phyloP scores from a whole-genome alignment of 2,113 vertebrate genomes.

The Nesogale talazaci region DNA sequence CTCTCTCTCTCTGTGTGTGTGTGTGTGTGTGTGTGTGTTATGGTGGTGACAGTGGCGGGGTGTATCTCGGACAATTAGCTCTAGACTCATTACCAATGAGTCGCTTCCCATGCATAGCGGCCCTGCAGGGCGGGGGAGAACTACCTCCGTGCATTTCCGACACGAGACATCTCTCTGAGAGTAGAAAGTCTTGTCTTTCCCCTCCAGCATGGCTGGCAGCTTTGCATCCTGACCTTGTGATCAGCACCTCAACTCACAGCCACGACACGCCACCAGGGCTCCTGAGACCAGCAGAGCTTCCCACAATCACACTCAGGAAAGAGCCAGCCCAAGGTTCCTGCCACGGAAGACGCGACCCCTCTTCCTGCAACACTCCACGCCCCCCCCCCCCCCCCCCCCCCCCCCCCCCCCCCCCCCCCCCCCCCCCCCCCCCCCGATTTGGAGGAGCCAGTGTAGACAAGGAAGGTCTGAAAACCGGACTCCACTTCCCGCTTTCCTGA shows the following conservation, averaged over 20 bases:
- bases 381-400: neutral
- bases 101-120: neutral
- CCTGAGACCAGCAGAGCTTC: neutral
- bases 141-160: too few relatives aligned
- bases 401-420: neutral
- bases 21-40: too few relatives aligned
- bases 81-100: too few relatives aligned
- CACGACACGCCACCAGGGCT: too few relatives aligned
- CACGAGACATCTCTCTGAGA: too few relatives aligned
- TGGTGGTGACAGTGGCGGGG: neutral
- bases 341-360: neutral
- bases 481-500: neutral
- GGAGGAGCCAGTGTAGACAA: neutral
- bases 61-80: too few relatives aligned
- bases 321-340: neutral
- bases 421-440: neutral
- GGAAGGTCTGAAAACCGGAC: neutral
- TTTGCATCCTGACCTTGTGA: too few relatives aligned
- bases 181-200: too few relatives aligned
- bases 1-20: too few relatives aligned
- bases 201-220: too few relatives aligned
- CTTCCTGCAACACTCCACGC: neutral
- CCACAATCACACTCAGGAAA: neutral
- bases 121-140: neutral
- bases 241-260: too few relatives aligned